Evolutionary conservation across 2,888 invertebrate genomes (phyloP).

Genomic region (Orthosia incerta): DNA sequence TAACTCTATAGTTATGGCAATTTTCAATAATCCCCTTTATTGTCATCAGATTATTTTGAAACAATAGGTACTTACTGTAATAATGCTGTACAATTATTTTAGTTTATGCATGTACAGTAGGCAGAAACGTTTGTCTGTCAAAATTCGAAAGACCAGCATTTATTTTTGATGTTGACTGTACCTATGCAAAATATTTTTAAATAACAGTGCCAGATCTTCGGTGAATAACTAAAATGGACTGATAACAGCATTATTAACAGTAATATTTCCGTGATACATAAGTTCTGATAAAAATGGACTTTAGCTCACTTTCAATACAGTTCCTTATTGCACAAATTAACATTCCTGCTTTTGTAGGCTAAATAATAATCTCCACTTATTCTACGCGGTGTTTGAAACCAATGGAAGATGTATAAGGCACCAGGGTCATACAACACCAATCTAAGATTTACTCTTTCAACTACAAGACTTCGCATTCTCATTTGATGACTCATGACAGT

Average conservation of each 20-base stretch:
- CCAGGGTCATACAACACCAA: slow-evolving; percentile 71
- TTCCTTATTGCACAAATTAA: slow-evolving; percentile 43
- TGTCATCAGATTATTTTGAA: slow-evolving; percentile 67
- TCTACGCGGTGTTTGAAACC: slow-evolving; percentile 63
- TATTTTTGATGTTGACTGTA: neutral
- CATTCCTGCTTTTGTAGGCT: slow-evolving; percentile 54
- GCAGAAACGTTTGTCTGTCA: neutral
- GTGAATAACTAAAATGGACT: neutral
- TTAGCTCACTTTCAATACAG: slow-evolving; percentile 24
- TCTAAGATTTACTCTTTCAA: slow-evolving; percentile 24
- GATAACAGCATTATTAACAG: slow-evolving; percentile 13
- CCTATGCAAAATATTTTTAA: neutral
- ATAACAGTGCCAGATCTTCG: neutral
- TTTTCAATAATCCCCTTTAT: slow-evolving; percentile 68
- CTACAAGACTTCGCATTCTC: slow-evolving; percentile 1
- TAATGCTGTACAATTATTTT: slow-evolving; percentile 20
- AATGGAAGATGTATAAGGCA: slow-evolving; percentile 84
- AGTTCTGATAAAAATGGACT: slow-evolving; percentile 34
- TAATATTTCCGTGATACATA: slow-evolving; percentile 5
- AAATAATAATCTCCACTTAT: slow-evolving; percentile 66
- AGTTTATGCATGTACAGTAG: neutral
- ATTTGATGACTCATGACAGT: neutral
- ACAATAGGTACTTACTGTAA: slow-evolving; percentile 26
- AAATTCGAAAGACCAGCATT: neutral
- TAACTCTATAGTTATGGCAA: slow-evolving; percentile 64